Conservation (phyloP, 2,797 vertebrate species). For the Poeciliopsis turneri region DNA sequence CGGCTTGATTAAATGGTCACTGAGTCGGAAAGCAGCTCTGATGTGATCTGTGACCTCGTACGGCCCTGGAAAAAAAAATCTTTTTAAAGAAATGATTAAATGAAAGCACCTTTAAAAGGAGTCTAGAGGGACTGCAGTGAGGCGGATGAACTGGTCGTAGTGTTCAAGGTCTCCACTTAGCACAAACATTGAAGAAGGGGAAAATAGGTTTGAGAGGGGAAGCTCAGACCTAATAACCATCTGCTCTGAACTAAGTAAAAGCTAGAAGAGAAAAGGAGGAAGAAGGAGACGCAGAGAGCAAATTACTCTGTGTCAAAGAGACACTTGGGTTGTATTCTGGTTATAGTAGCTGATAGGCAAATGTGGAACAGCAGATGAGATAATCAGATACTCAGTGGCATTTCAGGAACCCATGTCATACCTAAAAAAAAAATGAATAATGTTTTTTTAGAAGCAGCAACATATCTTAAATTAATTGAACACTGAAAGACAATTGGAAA, state of each 20-base stretch:
- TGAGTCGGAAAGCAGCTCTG: slow-evolving; percentile 91
- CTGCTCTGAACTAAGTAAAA: slow-evolving; percentile 39
- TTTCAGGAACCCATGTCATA: slow-evolving; percentile 23
- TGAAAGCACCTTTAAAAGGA: slow-evolving; percentile 86
- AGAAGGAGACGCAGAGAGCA: slow-evolving; percentile 16
- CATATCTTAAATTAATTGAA: slow-evolving; percentile 52
- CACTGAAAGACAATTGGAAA: slow-evolving; percentile 39
- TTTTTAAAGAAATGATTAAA: slow-evolving; percentile 86
- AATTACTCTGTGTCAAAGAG: slow-evolving; percentile 35
- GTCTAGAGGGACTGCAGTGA: slow-evolving; percentile 63
- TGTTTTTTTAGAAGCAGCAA: slow-evolving; percentile 36
- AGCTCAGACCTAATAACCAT: slow-evolving; percentile 65
- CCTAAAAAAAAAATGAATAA: slow-evolving; percentile 16
- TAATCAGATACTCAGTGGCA: not conserved
- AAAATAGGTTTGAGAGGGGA: slow-evolving; percentile 55
- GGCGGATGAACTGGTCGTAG: slow-evolving; percentile 68
- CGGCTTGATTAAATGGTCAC: slow-evolving; percentile 93
- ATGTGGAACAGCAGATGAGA: slow-evolving; percentile 11
- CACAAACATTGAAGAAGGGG: slow-evolving; percentile 65
- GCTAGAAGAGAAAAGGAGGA: slow-evolving; percentile 19
- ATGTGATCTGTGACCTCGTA: slow-evolving; percentile 87
- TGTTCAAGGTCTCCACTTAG: slow-evolving; percentile 76
- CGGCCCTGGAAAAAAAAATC: slow-evolving; percentile 70
- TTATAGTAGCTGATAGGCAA: slow-evolving; percentile 15
- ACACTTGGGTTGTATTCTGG: slow-evolving; percentile 15